Conservation (phyloP, 1,140 invertebrate species). For the Mylabris phalerata region DNA sequence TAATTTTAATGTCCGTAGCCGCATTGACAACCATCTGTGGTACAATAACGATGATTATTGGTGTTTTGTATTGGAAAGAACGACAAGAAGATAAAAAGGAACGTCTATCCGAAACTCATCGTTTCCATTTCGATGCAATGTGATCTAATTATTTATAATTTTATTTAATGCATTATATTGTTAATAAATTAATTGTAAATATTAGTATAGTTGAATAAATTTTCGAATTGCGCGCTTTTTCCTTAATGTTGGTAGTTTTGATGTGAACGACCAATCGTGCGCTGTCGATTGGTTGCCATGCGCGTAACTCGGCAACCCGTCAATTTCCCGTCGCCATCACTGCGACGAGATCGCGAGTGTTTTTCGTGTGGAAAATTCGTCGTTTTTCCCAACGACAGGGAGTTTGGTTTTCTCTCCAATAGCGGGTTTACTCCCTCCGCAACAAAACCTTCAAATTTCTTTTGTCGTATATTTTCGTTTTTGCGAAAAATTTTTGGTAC, state of each 20-base stretch:
- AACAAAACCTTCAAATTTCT: conserved; percentile 29
- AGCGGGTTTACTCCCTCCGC: conserved; percentile 42
- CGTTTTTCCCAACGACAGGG: conserved; percentile 55
- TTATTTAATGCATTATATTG: conserved; percentile 3
- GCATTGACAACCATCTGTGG: conserved; percentile 82
- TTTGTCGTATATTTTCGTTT: conserved; percentile 9
- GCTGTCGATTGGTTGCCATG: neutral
- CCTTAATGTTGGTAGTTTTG: neutral
- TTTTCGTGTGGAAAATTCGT: conserved; percentile 48
- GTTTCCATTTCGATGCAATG: conserved; percentile 78
- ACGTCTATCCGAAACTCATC: conserved; percentile 76
- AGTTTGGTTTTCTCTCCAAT: conserved; percentile 38
- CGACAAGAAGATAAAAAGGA: conserved; percentile 85
- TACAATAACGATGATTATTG: conserved; percentile 78
- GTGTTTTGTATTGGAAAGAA: conserved; percentile 89
- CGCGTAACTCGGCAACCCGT: too few species aligned
- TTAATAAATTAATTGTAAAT: conserved; percentile 7
- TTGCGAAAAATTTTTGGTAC: conserved; percentile 4
- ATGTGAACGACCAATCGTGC: neutral
- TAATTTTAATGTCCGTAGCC: conserved; percentile 86
- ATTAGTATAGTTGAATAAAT: conserved; percentile 4
- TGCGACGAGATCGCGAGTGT: conserved; percentile 49
- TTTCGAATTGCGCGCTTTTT: neutral
- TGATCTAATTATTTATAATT: conserved; percentile 38
- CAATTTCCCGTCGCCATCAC: conserved; percentile 57